Conservation (phyloP, 2,113 vertebrate genomes). For the Piprites chloris region DNA sequence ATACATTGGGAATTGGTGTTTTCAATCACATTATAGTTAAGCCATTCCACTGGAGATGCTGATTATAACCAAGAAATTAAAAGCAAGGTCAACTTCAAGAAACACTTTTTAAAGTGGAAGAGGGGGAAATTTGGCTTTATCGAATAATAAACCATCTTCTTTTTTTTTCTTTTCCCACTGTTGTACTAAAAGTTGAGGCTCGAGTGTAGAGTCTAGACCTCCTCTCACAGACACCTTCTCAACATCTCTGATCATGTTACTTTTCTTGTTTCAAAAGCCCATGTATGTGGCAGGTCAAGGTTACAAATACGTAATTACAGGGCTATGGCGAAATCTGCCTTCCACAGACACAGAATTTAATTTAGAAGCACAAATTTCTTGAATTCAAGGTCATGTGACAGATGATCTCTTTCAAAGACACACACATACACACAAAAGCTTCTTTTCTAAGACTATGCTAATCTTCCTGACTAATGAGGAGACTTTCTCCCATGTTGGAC, state of each 20-base stretch:
- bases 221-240: not conserved
- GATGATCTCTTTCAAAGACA: not conserved
- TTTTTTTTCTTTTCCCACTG: no score
- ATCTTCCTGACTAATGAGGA: not conserved
- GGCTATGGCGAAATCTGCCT: not conserved
- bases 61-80: not conserved
- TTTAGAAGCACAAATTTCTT: not conserved
- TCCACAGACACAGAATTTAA: not conserved
- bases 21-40: not conserved
- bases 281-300: accelerated
- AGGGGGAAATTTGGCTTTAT: not conserved
- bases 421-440: not conserved
- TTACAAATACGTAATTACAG: not conserved
- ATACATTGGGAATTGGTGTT: not conserved
- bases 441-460: not conserved
- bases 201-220: not conserved
- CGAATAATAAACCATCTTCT: not conserved
- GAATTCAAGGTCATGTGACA: not conserved
- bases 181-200: not conserved
- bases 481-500: not conserved
- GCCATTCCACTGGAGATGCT: not conserved
- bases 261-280: not conserved
- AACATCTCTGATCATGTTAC: not conserved
- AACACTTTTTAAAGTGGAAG: not conserved
- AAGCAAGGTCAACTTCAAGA: not conserved